These are phyloP conservation scores for Epinotia bilunana DNA, from an alignment of 2,888 invertebrate genomes.

Conservation along the genomic window DNA sequence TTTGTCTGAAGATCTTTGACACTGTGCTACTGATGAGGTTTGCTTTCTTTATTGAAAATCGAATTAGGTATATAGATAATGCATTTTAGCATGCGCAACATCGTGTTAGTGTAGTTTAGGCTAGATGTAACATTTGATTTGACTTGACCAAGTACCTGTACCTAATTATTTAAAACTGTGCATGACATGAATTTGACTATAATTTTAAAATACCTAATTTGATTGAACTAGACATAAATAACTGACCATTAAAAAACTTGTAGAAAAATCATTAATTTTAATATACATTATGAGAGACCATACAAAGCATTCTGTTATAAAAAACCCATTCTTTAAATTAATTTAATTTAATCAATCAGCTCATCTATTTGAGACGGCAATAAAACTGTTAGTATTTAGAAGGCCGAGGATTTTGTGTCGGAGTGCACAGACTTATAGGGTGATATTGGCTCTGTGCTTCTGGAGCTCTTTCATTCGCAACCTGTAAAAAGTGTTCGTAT, in stretches of 20 bases:
- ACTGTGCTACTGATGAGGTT: too few relatives aligned
- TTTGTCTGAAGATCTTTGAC: too few relatives aligned
- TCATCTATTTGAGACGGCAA: background rate
- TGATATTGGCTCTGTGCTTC: constrained; percentile 59
- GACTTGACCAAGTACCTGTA: too few relatives aligned
- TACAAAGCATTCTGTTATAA: background rate
- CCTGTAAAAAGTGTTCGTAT: constrained; percentile 54
- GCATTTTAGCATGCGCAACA: too few relatives aligned
- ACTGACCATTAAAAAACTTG: constrained; percentile 3
- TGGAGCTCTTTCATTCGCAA: constrained; percentile 49
- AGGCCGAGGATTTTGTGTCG: constrained; percentile 59
- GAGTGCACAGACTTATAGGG: constrained; percentile 74
- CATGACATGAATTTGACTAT: background rate
- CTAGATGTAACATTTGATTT: too few relatives aligned
- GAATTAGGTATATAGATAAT: too few relatives aligned
- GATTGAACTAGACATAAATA: background rate
- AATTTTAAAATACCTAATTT: background rate
- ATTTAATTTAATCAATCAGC: background rate
- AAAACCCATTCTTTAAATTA: background rate
- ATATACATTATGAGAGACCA: constrained; percentile 15
- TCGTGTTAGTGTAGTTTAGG: too few relatives aligned
- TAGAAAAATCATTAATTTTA: background rate
- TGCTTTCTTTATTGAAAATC: too few relatives aligned
- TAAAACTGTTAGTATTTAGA: background rate
- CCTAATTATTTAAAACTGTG: background rate